phyloP scores from a whole-genome alignment of 2,113 vertebrate species.

The Oncorhynchus keta region DNA sequence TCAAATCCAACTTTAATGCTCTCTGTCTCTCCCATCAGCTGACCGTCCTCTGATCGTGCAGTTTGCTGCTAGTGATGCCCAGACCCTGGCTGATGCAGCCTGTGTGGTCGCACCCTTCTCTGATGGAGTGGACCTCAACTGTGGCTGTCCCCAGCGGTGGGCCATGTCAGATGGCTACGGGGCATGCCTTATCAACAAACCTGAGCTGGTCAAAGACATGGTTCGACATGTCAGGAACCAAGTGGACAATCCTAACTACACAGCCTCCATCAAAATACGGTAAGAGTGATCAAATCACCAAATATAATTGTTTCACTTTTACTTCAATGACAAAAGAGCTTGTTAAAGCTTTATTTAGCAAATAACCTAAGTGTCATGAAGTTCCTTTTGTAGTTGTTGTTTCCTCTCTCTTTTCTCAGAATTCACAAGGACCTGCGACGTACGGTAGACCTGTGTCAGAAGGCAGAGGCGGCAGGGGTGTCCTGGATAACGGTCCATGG shows the following conservation, averaged over 20 bases:
- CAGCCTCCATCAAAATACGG: constrained; percentile 95
- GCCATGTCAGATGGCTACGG: constrained; percentile 93
- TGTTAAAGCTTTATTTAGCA: no score
- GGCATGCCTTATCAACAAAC: constrained; percentile 94
- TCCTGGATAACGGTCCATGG: constrained; percentile 97
- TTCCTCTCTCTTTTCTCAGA: constrained; percentile 60
- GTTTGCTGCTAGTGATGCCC: constrained; percentile 91
- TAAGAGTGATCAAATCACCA: constrained; percentile 39
- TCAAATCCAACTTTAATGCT: not conserved
- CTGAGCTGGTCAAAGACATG: constrained; percentile 92
- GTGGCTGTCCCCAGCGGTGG: constrained; percentile 98
- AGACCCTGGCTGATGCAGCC: constrained; percentile 88
- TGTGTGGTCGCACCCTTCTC: constrained; percentile 85
- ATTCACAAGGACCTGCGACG: constrained; percentile 86
- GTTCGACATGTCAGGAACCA: constrained; percentile 87
- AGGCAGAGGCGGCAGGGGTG: constrained; percentile 89
- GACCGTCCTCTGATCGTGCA: constrained; percentile 93
- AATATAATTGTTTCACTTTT: no score
- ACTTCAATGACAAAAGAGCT: no score
- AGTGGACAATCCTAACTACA: constrained; percentile 85
- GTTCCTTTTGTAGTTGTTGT: no score
- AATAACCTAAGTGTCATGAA: no score
- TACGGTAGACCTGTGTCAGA: constrained; percentile 93
- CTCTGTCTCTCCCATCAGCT: constrained; percentile 68
- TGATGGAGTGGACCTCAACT: constrained; percentile 94